Evolutionary conservation across 1,140 invertebrate genomes (phyloP).

Genomic region (Galendromus occidentalis): DNA sequence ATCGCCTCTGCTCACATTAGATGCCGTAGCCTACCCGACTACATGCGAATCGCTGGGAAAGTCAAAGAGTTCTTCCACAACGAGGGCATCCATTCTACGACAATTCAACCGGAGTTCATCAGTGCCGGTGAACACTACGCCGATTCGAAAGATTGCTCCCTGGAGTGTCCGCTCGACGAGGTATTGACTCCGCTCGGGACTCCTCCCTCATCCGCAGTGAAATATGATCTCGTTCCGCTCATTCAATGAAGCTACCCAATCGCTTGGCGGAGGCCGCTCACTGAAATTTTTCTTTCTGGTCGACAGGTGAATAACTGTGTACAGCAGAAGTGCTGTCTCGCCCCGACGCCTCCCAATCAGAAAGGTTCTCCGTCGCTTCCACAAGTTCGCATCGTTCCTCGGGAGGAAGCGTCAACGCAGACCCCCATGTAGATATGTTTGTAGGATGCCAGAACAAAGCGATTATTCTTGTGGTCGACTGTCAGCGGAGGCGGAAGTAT

Average conservation of each 20-base stretch:
- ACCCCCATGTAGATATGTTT: neutral
- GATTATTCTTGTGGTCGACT: too few species aligned
- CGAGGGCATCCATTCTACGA: slow-evolving; percentile 37
- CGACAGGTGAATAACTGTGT: slow-evolving; percentile 6
- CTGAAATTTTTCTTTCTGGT: neutral
- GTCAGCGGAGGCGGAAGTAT: too few species aligned
- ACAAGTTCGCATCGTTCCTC: slow-evolving; percentile 5
- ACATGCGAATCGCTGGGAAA: slow-evolving; percentile 45
- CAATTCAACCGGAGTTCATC: slow-evolving; percentile 37
- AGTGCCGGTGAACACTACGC: slow-evolving; percentile 3
- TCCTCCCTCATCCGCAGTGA: too few species aligned
- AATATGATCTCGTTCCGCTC: too few species aligned
- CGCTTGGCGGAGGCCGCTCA: too few species aligned
- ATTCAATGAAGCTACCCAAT: too few species aligned
- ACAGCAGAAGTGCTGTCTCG: neutral
- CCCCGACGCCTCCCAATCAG: neutral
- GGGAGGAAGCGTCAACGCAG: neutral
- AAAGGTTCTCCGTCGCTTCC: neutral
- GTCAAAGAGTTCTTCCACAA: slow-evolving; percentile 56
- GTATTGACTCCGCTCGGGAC: neutral
- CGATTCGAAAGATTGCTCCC: neutral
- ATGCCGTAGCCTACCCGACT: slow-evolving; percentile 32
- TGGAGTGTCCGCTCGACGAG: slow-evolving; percentile 2
- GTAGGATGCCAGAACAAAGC: too few species aligned
- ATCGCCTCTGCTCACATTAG: slow-evolving; percentile 38